A percentile compares a stretch with the other conserved stretches of the same genome.
phyloP scores from a whole-genome alignment of 2,113 vertebrate species.

The Labeo catla region DNA sequence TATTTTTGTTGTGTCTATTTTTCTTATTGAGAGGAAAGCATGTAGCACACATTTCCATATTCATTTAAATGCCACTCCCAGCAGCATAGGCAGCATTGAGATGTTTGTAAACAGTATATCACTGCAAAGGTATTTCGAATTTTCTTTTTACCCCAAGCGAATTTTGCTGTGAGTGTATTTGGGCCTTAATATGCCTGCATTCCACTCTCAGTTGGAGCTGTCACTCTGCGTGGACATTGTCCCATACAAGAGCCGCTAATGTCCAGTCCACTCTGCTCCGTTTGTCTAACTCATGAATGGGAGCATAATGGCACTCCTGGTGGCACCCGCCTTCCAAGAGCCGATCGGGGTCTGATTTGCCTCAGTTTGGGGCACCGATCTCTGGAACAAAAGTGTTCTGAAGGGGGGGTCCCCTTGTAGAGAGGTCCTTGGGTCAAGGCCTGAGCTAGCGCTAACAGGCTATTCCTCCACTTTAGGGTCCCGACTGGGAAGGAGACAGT shows the following conservation, averaged over 20 bases:
- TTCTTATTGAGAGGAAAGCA: background rate
- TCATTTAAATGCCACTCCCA: background rate
- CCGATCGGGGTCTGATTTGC: constrained; percentile 77
- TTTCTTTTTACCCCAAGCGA: background rate
- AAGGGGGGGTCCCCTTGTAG: constrained; percentile 66
- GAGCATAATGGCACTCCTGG: constrained; percentile 80
- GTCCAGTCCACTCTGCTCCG: constrained; percentile 73
- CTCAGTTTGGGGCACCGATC: constrained; percentile 77
- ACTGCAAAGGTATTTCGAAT: background rate
- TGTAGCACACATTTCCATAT: background rate
- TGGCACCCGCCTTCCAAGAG: constrained; percentile 75
- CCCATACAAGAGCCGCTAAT: constrained; percentile 74
- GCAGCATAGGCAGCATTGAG: background rate
- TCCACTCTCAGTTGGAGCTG: constrained; percentile 82
- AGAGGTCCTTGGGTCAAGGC: constrained; percentile 74
- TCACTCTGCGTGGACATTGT: constrained; percentile 79
- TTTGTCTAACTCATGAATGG: constrained; percentile 87
- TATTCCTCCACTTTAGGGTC: constrained; percentile 75
- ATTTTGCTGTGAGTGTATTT: background rate
- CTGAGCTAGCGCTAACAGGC: constrained; percentile 71
- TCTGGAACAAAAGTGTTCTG: constrained; percentile 73
- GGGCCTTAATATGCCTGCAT: constrained; percentile 72
- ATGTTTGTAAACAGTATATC: background rate
- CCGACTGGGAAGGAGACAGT: constrained; percentile 76
- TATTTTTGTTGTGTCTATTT: background rate